phyloP scores from a whole-genome alignment of 2,888 invertebrate species.

The Brachyopa scutellaris region DNA sequence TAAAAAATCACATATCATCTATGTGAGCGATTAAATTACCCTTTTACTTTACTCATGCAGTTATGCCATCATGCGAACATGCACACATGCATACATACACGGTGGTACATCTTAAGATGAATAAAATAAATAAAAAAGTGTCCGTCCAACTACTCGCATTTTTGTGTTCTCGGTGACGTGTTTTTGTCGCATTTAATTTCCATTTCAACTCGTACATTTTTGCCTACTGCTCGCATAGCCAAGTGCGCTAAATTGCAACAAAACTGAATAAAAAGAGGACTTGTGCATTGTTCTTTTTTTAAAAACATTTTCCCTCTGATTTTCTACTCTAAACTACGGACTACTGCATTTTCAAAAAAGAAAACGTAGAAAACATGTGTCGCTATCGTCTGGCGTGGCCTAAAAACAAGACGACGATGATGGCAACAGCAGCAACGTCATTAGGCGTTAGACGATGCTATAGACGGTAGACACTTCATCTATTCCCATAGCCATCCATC shows the following conservation, averaged over 20 bases:
- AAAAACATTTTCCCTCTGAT: constrained; percentile 32
- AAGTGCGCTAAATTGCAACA: constrained; percentile 56
- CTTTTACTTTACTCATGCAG: neutral
- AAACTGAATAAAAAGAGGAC: constrained; percentile 11
- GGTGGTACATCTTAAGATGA: neutral
- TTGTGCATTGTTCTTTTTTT: constrained; percentile 32
- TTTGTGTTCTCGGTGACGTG: constrained; percentile 8
- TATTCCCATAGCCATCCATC: constrained; percentile 10
- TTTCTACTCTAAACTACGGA: constrained; percentile 30
- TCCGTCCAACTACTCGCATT: constrained; percentile 10
- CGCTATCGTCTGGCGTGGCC: constrained; percentile 50
- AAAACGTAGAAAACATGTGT: no score
- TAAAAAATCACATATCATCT: neutral
- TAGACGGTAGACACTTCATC: constrained; percentile 44
- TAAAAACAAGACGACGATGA: constrained; percentile 48
- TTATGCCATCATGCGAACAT: no score
- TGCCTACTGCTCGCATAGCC: constrained; percentile 54
- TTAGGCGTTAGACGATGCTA: constrained; percentile 47
- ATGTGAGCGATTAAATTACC: constrained; percentile 21
- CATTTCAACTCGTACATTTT: constrained; percentile 40
- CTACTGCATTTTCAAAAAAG: constrained; percentile 14
- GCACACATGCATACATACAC: no score
- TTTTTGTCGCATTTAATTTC: constrained; percentile 49
- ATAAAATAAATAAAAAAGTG: constrained; percentile 6
- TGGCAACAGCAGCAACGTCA: constrained; percentile 21